These are phyloP conservation scores for Cervus canadensis DNA, from an alignment of 2,113 vertebrate genomes.

Conservation along the genomic window DNA sequence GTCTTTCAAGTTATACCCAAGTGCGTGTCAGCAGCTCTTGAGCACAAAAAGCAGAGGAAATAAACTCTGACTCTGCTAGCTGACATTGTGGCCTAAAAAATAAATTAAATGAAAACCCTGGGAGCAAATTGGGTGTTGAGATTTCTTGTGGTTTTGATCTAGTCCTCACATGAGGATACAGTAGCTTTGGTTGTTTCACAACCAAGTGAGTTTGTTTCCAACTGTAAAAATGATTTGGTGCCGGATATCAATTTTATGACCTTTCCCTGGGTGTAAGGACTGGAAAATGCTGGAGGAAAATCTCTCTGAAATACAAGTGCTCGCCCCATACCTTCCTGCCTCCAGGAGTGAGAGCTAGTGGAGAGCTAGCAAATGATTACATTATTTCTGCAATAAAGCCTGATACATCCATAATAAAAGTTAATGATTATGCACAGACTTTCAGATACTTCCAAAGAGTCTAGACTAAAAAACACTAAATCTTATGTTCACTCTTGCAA, in stretches of 20 bases:
- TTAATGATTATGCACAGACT: slow-evolving; percentile 43
- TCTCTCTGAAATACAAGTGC: background rate
- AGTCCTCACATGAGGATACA: background rate
- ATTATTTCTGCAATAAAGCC: background rate
- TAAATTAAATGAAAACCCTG: fast-evolving
- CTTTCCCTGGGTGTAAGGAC: background rate
- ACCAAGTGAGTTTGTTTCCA: background rate
- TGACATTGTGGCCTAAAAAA: background rate
- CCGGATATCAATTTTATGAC: background rate
- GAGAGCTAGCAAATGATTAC: background rate
- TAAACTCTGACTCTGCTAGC: too few species aligned
- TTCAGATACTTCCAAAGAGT: background rate
- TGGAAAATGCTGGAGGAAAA: background rate
- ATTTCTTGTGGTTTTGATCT: fast-evolving
- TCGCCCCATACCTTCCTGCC: background rate
- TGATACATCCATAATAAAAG: slow-evolving; percentile 39
- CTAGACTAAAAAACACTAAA: slow-evolving; percentile 6
- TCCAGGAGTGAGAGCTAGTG: background rate
- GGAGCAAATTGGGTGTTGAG: fast-evolving
- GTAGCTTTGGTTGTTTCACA: background rate
- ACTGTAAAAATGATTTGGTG: background rate
- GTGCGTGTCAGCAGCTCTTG: fast-evolving
- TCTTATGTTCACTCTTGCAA: background rate
- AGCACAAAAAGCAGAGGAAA: background rate
- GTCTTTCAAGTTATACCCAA: fast-evolving